Evolutionary conservation across 1,140 invertebrate species (phyloP).

Genomic region (Drosophila orosa): DNA sequence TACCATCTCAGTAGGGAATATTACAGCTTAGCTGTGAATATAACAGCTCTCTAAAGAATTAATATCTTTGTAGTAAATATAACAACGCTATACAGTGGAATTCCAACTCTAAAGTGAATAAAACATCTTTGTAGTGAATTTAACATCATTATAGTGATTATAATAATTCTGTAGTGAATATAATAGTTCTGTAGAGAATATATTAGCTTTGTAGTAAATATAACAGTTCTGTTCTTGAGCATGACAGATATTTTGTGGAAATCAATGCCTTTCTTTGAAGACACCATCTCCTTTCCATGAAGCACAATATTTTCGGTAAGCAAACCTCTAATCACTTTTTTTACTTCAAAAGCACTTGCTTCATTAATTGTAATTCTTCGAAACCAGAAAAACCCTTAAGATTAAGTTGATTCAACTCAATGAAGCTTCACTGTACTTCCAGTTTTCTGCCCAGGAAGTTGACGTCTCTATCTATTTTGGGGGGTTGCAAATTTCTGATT

Average conservation of each 20-base stretch:
- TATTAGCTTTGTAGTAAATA: not conserved
- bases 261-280: not conserved
- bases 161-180: too few species aligned
- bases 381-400: too few species aligned
- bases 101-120: too few species aligned
- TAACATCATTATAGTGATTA: too few species aligned
- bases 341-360: not conserved
- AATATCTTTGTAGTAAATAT: too few species aligned
- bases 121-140: too few species aligned
- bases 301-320: not conserved
- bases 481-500: conserved; percentile 37
- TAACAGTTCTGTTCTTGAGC: not conserved
- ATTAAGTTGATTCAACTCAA: not conserved
- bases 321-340: not conserved
- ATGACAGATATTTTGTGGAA: not conserved
- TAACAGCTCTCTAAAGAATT: too few species aligned
- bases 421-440: conserved; percentile 4
- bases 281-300: not conserved
- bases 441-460: not conserved
- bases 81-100: too few species aligned
- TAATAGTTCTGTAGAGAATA: not conserved
- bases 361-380: not conserved
- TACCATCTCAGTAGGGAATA: too few species aligned
- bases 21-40: not conserved
- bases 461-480: conserved; percentile 30